phyloP scores from a whole-genome alignment of 2,113 vertebrate species.

The Alectura lathami region DNA sequence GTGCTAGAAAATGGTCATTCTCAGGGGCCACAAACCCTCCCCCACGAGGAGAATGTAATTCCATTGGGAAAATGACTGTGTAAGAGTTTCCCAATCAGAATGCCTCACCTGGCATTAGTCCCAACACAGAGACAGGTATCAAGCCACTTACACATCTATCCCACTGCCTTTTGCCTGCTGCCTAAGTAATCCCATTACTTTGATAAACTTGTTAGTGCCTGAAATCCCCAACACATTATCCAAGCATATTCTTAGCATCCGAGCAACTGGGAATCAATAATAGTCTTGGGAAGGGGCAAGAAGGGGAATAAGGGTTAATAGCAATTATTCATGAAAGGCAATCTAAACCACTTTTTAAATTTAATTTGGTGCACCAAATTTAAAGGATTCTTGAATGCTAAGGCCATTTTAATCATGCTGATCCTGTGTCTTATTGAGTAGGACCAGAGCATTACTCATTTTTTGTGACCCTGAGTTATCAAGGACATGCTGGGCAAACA shows the following conservation, averaged over 20 bases:
- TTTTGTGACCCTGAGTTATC: constrained; percentile 71
- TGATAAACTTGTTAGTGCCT: constrained; percentile 14
- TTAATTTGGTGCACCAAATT: constrained; percentile 60
- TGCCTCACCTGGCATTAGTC: neutral
- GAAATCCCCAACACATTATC: constrained; percentile 39
- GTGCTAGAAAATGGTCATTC: neutral
- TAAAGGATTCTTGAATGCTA: constrained; percentile 61
- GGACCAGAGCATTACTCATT: constrained; percentile 65
- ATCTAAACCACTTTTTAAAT: constrained; percentile 62
- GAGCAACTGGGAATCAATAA: constrained; percentile 54
- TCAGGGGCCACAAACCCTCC: neutral
- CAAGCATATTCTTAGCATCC: constrained; percentile 33
- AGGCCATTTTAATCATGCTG: constrained; percentile 66
- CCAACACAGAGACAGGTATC: neutral
- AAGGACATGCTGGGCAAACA: constrained; percentile 74
- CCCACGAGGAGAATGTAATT: neutral
- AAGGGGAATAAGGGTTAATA: constrained; percentile 46
- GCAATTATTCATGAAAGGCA: constrained; percentile 53
- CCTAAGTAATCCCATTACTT: constrained; percentile 39
- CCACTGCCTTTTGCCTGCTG: constrained; percentile 15
- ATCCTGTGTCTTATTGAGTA: constrained; percentile 65
- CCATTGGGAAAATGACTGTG: neutral
- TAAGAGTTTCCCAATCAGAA: neutral
- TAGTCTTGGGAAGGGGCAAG: constrained; percentile 18
- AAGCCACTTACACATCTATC: neutral